Conservation (phyloP, 2,113 vertebrate genomes). For the Scalopus aquaticus region DNA sequence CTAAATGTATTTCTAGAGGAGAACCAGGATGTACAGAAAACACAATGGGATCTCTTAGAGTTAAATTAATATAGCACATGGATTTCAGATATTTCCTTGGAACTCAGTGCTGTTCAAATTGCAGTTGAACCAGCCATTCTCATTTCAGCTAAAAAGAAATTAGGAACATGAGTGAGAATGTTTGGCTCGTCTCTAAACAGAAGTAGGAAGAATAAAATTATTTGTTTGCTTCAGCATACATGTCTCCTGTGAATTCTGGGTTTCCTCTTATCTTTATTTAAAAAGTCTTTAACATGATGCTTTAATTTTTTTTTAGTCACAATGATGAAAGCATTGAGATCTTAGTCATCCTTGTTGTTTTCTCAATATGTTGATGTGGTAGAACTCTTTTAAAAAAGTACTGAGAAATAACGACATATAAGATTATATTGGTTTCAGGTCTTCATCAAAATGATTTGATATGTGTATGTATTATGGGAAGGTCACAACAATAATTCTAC, state of each 20-base stretch:
- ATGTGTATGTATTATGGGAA: no score
- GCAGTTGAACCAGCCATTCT: background rate
- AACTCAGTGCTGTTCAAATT: background rate
- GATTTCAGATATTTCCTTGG: background rate
- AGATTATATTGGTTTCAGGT: no score
- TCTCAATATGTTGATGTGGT: background rate
- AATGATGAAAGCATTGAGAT: background rate
- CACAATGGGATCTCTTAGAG: background rate
- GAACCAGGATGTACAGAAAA: background rate
- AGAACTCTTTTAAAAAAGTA: background rate
- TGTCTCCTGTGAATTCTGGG: background rate
- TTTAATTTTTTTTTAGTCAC: background rate
- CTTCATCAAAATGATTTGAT: no score
- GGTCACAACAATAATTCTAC: no score
- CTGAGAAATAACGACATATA: no score
- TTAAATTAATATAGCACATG: background rate
- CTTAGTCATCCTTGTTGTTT: background rate
- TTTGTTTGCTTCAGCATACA: background rate
- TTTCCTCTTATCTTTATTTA: background rate
- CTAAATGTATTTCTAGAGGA: constrained; percentile 45
- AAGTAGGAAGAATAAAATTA: background rate
- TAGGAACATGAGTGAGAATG: background rate
- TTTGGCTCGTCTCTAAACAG: background rate
- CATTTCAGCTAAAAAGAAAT: background rate
- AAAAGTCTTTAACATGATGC: background rate